Percentiles rank a stretch among this genome's conserved stretches.
Conservation (phyloP, 2,113 vertebrate species). For the Chaetodon auriga region DNA sequence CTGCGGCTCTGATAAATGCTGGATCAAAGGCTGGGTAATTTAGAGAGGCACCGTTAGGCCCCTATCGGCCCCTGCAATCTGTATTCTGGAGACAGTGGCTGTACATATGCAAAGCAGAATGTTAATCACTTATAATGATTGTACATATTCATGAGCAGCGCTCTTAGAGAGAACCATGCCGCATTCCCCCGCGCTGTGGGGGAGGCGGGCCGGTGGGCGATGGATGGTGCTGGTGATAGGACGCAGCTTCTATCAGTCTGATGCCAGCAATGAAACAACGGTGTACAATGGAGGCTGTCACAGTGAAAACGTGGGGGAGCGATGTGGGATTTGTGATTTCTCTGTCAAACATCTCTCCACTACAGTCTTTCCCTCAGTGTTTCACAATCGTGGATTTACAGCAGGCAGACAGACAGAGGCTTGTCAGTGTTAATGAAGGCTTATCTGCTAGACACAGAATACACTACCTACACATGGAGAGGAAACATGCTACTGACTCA, state of each 20-base stretch:
- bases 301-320: conserved; percentile 59
- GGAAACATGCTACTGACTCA: conserved; percentile 47
- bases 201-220: conserved; percentile 66
- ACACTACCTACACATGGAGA: conserved; percentile 56
- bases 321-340: conserved; percentile 61
- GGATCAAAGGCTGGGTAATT: conserved; percentile 79
- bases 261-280: conserved; percentile 54
- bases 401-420: conserved; percentile 51
- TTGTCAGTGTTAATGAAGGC: conserved; percentile 63
- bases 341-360: conserved; percentile 52
- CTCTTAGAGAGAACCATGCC: conserved; percentile 68
- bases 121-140: conserved; percentile 83
- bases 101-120: conserved; percentile 82
- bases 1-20: conserved; percentile 71
- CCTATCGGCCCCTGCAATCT: conserved; percentile 73
- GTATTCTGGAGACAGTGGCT: conserved; percentile 75
- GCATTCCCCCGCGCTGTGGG: conserved; percentile 67
- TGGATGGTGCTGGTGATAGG: conserved; percentile 69
- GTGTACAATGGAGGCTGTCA: conserved; percentile 63
- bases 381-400: conserved; percentile 51
- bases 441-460: conserved; percentile 72
- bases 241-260: conserved; percentile 56
- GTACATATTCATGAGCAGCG: conserved; percentile 84
- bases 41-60: conserved; percentile 71
- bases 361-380: conserved; percentile 35